Base-by-base conservation (phyloP, 2,797 vertebrate genomes). In the Mormyrops attenuatus region DNA sequence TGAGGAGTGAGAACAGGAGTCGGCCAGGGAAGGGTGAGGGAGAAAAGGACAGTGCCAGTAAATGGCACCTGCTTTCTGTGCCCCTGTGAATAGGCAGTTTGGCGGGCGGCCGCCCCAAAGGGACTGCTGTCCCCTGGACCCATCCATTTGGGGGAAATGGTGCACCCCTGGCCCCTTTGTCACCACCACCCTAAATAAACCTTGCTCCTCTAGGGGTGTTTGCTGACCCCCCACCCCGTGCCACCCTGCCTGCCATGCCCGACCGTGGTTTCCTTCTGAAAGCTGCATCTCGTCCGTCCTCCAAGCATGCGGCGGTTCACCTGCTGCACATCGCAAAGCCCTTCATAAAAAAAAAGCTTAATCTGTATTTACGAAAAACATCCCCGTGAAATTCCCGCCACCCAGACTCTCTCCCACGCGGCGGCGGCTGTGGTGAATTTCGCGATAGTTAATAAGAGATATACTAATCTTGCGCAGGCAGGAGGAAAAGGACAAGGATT, bases 401-500 rank as follows among this genome's bases (percentile, higher is more conserved):
- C 53, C 77, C 38, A 47, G 57, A n/a, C 41, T n/a, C 30, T 52
- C 55, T 69, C 82, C 47, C 6, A 15, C 5, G 26, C 85, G n/a
- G 44, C 22, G 82, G 69, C 38, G 15, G 15, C 30, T 20, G 84
- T 20, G 30, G 63, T 53, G 89, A 87, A 49, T 85, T 84, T 47
- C 22, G 30, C n/a, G 13, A 41, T 50, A 89, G 84, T 73, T 53
- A 73, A 73, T 38, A 73, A 77, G 47, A 89, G 47, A 69, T 73
- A 73, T 44, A 85, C 84, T 89, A 63, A 89, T 87, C 85, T 73
- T 22, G n/a, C 15, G 69, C 41, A 87, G n/a, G 63, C 85, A 63
- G 49, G 34, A 69, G 84, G 49, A 77, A 87, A 87, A 38, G 85
- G 89, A 89, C 34, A n/a, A 63, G 89, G 85, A 88, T 66, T 89